phyloP scores from a whole-genome alignment of 1,140 invertebrate species.

The Drosophila repletoides region DNA sequence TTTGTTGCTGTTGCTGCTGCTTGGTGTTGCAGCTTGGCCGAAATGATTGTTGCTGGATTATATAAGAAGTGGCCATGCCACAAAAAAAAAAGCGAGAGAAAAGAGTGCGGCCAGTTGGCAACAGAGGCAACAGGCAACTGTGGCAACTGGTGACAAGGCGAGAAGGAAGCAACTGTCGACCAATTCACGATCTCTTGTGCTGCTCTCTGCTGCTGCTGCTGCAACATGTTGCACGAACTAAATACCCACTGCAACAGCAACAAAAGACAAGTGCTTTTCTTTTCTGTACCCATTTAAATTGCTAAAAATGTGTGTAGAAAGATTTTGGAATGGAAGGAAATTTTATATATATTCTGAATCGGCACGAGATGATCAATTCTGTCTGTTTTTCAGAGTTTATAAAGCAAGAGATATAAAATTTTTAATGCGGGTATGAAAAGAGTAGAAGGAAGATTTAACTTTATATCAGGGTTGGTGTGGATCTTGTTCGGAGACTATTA shows the following conservation, averaged over 20 bases:
- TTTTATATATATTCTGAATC: no score
- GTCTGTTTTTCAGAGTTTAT: no score
- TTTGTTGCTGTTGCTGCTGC: conserved; percentile 38
- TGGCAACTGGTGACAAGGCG: conserved; percentile 38
- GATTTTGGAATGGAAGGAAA: no score
- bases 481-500: no score
- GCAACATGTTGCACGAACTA: conserved; percentile 67
- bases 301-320: no score
- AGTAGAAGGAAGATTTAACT: no score
- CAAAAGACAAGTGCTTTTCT: background rate
- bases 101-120: conserved; percentile 25
- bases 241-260: conserved; percentile 67
- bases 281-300: no score
- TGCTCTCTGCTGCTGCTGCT: background rate
- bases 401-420: no score
- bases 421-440: no score
- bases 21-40: conserved; percentile 68
- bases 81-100: conserved; percentile 56
- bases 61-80: conserved; percentile 79
- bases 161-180: conserved; percentile 63
- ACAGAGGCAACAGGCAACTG: background rate
- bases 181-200: conserved; percentile 14
- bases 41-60: conserved; percentile 76
- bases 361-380: no score
- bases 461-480: no score